Evolutionary conservation across 2,797 vertebrate species (phyloP).

Genomic region (Miichthys miiuy): DNA sequence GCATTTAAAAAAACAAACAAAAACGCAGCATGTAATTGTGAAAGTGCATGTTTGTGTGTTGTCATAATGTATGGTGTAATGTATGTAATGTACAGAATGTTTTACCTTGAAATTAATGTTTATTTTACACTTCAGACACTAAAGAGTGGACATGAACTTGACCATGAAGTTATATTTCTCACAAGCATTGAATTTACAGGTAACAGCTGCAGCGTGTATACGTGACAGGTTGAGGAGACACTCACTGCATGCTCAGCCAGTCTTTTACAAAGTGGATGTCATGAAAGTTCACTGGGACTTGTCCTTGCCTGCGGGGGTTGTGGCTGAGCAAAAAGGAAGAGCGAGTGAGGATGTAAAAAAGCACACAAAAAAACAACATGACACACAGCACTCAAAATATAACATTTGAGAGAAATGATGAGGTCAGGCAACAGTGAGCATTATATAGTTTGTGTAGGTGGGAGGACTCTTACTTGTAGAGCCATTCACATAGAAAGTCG

Average conservation of each 20-base stretch:
- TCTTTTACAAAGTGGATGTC: conserved; percentile 92
- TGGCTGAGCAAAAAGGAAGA: conserved; percentile 78
- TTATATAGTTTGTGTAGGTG: background rate
- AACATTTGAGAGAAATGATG: background rate
- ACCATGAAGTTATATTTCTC: background rate
- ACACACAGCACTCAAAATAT: background rate
- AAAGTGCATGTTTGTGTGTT: background rate
- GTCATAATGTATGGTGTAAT: background rate
- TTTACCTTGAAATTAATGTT: background rate
- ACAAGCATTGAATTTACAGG: background rate
- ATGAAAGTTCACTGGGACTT: conserved; percentile 67
- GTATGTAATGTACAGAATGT: no score
- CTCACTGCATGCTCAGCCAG: conserved; percentile 91
- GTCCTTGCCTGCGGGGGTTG: conserved; percentile 84
- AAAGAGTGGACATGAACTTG: background rate
- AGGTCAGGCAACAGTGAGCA: background rate
- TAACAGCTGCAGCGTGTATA: background rate
- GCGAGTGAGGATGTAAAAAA: background rate
- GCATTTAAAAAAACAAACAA: background rate
- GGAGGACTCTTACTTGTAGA: conserved; percentile 91
- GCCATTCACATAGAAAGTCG: conserved; percentile 92
- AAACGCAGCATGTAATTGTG: background rate
- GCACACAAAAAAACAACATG: background rate
- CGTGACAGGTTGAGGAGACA: conserved; percentile 39
- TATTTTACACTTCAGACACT: background rate